A percentile compares a stretch with the other conserved stretches of the same genome.
Evolutionary conservation across 2,113 vertebrate genomes (phyloP).

Genomic region (Pithys albifrons): DNA sequence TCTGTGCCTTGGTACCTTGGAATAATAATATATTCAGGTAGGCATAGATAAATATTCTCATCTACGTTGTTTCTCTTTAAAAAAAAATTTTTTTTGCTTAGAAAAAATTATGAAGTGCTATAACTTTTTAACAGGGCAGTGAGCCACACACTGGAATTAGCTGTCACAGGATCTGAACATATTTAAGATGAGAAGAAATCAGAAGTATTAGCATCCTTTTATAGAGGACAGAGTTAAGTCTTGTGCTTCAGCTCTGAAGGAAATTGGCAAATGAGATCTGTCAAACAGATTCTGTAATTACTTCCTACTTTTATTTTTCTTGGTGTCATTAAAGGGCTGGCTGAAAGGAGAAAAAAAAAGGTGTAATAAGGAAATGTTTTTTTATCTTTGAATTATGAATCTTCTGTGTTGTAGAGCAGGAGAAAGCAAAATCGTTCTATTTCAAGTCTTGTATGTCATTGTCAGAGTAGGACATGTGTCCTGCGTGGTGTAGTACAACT

Average conservation of each 20-base stretch:
- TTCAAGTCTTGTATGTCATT: neutral
- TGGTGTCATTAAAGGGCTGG: neutral
- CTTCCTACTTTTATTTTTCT: conserved; percentile 48
- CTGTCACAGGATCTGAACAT: neutral
- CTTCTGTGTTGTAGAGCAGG: neutral
- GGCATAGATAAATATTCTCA: neutral
- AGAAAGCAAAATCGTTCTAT: conserved; percentile 20
- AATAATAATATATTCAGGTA: neutral
- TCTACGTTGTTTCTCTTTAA: neutral
- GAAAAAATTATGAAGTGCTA: neutral
- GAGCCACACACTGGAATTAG: neutral
- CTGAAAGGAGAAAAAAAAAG: neutral
- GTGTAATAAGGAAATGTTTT: neutral
- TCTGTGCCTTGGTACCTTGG: neutral
- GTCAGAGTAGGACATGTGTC: neutral
- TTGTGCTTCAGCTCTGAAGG: neutral
- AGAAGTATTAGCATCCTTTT: neutral
- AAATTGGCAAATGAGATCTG: neutral
- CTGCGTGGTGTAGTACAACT: neutral
- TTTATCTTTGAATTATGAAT: neutral
- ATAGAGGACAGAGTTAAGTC: neutral
- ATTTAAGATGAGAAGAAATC: neutral
- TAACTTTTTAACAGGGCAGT: neutral
- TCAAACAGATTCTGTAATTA: neutral
- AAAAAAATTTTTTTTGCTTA: neutral